Evolutionary conservation across 1,140 invertebrate genomes (phyloP).

Genomic region (fruit fly (Drosophila melanogaster)): DNA sequence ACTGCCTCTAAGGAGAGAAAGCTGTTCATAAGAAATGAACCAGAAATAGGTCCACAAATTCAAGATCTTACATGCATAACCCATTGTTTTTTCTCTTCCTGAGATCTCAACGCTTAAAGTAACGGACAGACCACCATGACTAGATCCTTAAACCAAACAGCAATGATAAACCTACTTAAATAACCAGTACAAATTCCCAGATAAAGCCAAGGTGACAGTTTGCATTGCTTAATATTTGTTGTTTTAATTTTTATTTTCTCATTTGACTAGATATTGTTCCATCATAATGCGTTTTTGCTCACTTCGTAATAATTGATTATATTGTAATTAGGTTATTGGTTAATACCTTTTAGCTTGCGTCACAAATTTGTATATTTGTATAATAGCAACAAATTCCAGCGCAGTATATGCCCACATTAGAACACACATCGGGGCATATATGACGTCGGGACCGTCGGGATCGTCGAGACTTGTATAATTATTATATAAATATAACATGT

Average conservation of each 20-base stretch:
- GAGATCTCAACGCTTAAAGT: too few species aligned
- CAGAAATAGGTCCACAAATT: too few species aligned
- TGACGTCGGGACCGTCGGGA: neutral
- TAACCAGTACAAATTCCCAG: too few species aligned
- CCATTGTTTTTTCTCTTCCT: too few species aligned
- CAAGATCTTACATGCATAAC: too few species aligned
- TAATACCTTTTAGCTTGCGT: slow-evolving; percentile 58
- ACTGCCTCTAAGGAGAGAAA: too few species aligned
- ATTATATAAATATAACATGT: slow-evolving; percentile 71
- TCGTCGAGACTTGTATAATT: slow-evolving; percentile 23
- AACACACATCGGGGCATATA: slow-evolving; percentile 4
- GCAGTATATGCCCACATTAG: slow-evolving; percentile 5
- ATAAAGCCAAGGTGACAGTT: neutral
- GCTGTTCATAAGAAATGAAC: too few species aligned
- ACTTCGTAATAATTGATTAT: slow-evolving; percentile 60
- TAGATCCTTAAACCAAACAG: too few species aligned
- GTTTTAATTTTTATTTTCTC: slow-evolving; percentile 77
- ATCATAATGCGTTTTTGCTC: slow-evolving; percentile 56
- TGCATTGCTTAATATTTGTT: slow-evolving; percentile 65
- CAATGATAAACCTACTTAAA: too few species aligned
- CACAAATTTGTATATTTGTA: slow-evolving; percentile 28
- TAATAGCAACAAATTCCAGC: neutral
- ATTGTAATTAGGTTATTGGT: slow-evolving; percentile 68
- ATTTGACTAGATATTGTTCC: slow-evolving; percentile 76
- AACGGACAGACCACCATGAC: too few species aligned